These are phyloP conservation scores for Elgaria multicarinata DNA, from an alignment of 2,113 vertebrate species.

Conservation along the genomic window DNA sequence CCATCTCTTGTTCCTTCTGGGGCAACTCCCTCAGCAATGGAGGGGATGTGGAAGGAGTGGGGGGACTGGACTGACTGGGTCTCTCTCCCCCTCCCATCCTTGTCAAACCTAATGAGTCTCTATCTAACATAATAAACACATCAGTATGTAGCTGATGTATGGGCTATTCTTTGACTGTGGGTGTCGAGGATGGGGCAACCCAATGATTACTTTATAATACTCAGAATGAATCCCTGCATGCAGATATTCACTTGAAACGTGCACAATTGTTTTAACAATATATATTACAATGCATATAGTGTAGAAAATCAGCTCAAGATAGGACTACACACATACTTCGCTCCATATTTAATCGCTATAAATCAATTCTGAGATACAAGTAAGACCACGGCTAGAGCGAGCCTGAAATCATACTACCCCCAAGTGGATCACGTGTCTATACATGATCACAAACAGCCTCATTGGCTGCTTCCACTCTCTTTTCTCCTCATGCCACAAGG, in stretches of 20 bases:
- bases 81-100: no score
- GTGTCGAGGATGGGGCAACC: not conserved
- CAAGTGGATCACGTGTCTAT: fast-evolving
- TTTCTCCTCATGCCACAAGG: fast-evolving
- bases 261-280: not conserved
- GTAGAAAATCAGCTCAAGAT: not conserved
- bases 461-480: not conserved
- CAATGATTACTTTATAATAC: not conserved
- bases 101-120: not conserved
- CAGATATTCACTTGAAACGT: not conserved
- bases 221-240: not conserved
- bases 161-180: not conserved
- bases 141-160: no score
- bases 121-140: not conserved
- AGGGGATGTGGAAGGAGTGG: no score
- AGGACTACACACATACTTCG: not conserved
- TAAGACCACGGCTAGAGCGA: not conserved
- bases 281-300: not conserved
- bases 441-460: not conserved
- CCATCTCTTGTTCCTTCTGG: not conserved
- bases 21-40: not conserved
- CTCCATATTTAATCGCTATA: not conserved
- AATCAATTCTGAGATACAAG: fast-evolving
- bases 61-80: not conserved
- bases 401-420: not conserved